Evolutionary conservation across 2,888 invertebrate genomes (phyloP).

Genomic region (Tribolium freemani): DNA sequence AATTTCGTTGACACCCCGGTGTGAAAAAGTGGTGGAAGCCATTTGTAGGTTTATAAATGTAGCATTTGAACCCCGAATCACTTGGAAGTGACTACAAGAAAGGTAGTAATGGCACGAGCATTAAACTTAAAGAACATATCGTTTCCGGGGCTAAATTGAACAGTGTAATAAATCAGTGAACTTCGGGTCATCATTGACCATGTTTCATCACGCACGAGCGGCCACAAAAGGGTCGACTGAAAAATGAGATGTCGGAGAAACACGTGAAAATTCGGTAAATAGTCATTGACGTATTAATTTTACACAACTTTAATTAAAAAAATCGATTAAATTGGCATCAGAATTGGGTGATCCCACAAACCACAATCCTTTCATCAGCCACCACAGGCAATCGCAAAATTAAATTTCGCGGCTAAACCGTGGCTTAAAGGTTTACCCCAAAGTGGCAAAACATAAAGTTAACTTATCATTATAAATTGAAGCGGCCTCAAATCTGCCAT

Average conservation of each 20-base stretch:
- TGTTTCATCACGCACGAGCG: constrained; percentile 45
- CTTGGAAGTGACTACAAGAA: not conserved
- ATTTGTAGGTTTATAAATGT: not conserved
- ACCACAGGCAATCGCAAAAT: constrained; percentile 1
- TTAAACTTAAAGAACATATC: constrained; percentile 34
- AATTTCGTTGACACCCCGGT: not conserved
- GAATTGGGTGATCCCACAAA: not conserved
- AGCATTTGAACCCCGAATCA: not conserved
- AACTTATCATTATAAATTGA: not conserved
- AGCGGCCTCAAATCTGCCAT: not conserved
- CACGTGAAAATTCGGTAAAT: constrained; percentile 1
- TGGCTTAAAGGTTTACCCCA: not conserved
- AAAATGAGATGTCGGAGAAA: constrained; percentile 18
- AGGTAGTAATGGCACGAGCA: constrained; percentile 13
- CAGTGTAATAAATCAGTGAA: constrained; percentile 42
- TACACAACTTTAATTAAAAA: too few species aligned
- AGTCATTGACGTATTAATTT: not conserved
- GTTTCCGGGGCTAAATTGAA: constrained; percentile 43
- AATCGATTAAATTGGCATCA: too few species aligned
- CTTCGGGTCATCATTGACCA: constrained; percentile 38
- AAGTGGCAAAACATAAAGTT: constrained; percentile 2
- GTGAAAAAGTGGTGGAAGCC: not conserved
- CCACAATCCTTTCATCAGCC: not conserved
- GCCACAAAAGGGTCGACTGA: constrained; percentile 20
- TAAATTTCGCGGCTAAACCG: constrained; percentile 2